These are phyloP conservation scores for Drosophila biarmipes DNA, from an alignment of 1,140 invertebrate species.

Conservation along the genomic window DNA sequence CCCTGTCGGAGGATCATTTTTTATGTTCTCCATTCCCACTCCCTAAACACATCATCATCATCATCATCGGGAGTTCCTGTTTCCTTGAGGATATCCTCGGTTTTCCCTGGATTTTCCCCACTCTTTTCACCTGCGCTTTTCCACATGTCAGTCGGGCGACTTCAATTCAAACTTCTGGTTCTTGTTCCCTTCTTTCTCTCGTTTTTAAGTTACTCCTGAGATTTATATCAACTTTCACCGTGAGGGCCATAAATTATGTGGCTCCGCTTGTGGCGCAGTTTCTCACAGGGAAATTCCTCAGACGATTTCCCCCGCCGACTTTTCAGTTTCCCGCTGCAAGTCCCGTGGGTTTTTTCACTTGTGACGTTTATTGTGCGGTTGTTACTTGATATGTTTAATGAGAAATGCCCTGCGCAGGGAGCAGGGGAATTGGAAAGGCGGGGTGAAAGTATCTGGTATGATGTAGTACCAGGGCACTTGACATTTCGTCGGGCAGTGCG, in stretches of 20 bases:
- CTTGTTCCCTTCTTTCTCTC: conserved; percentile 6
- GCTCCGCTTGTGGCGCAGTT: conserved; percentile 34
- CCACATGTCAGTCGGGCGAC: conserved; percentile 52
- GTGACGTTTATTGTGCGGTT: conserved; percentile 80
- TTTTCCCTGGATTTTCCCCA: conserved; percentile 12
- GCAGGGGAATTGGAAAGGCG: conserved; percentile 17
- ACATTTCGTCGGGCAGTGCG: conserved; percentile 19
- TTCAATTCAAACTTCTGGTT: conserved; percentile 44
- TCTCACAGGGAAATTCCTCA: conserved; percentile 67
- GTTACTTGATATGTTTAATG: conserved; percentile 72
- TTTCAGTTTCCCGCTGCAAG: conserved; percentile 8
- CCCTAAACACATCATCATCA: conserved; percentile 31
- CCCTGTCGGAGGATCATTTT: conserved; percentile 27
- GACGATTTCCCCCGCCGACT: conserved; percentile 39
- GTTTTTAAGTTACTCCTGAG: conserved; percentile 67
- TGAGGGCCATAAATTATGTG: conserved; percentile 73
- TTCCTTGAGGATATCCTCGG: conserved; percentile 26
- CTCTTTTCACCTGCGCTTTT: conserved; percentile 37
- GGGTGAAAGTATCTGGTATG: conserved; percentile 3
- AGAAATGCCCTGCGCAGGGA: conserved; percentile 32
- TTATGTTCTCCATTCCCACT: conserved; percentile 7
- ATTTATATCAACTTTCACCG: conserved; percentile 82
- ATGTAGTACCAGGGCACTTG: conserved; percentile 6
- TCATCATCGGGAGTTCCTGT: conserved; percentile 51
- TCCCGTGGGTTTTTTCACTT: conserved; percentile 63